These are phyloP conservation scores for Lasioglossum oenotherae DNA, from an alignment of 2,888 invertebrate genomes.

Conservation along the genomic window DNA sequence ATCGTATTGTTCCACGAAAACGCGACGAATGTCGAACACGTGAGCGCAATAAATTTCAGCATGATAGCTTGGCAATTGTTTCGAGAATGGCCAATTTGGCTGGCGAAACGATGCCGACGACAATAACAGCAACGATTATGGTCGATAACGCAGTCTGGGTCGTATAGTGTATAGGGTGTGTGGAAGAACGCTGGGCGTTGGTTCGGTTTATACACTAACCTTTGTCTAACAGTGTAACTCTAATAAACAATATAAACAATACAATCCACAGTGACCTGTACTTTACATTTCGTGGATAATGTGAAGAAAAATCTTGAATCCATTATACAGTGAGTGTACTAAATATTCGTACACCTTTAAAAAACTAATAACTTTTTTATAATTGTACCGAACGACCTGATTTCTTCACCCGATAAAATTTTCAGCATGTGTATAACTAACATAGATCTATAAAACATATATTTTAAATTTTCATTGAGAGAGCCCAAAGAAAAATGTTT, in stretches of 20 bases:
- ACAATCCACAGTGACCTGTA: not conserved
- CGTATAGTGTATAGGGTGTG: conserved; percentile 11
- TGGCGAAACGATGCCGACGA: conserved; percentile 42
- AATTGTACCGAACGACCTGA: too few relatives aligned
- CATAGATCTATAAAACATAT: too few relatives aligned
- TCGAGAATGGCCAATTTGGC: conserved; percentile 56
- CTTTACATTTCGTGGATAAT: not conserved
- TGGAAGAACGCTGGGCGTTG: not conserved
- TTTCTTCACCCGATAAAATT: too few relatives aligned
- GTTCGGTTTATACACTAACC: too few relatives aligned
- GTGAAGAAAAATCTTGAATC: not conserved
- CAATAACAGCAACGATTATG: conserved; percentile 36
- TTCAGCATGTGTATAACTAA: too few relatives aligned
- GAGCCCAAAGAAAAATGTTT: too few relatives aligned
- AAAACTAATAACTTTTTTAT: too few relatives aligned
- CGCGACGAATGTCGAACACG: conserved; percentile 47
- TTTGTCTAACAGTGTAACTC: not conserved
- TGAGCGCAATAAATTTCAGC: conserved; percentile 54
- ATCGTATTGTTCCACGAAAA: conserved; percentile 55
- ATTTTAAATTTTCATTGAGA: too few relatives aligned
- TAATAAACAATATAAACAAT: not conserved
- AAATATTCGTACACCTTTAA: too few relatives aligned
- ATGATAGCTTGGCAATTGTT: conserved; percentile 49
- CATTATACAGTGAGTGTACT: too few relatives aligned
- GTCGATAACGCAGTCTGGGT: conserved; percentile 25